phyloP scores from a whole-genome alignment of 2,113 vertebrate genomes.

The Perca schrenkii region DNA sequence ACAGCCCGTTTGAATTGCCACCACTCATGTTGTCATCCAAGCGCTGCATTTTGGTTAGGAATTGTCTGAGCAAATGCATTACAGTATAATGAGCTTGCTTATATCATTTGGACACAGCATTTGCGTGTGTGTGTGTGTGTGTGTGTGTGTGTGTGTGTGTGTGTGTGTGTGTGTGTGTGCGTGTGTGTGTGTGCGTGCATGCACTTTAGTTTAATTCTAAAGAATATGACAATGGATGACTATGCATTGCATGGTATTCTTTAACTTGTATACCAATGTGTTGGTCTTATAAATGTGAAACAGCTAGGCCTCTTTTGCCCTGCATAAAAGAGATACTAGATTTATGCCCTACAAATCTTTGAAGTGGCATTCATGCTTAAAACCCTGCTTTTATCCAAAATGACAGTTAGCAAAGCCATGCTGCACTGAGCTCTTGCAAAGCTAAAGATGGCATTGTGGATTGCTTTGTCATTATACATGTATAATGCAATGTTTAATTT shows the following conservation, averaged over 20 bases:
- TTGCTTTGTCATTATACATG: conserved; percentile 41
- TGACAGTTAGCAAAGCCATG: conserved; percentile 41
- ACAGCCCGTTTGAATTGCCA: conserved; percentile 68
- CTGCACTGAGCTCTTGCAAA: conserved; percentile 58
- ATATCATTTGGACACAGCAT: not conserved
- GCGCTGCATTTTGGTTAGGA: conserved; percentile 60
- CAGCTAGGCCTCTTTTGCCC: conserved; percentile 13
- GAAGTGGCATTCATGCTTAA: conserved; percentile 53
- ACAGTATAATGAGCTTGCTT: not conserved
- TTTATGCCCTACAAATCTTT: conserved; percentile 45
- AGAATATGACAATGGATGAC: conserved; percentile 27
- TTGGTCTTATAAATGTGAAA: conserved; percentile 41
- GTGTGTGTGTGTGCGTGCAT: not conserved
- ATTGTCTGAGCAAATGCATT: conserved; percentile 68
- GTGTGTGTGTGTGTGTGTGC: too few relatives aligned
- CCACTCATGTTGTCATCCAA: conserved; percentile 65
- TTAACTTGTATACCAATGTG: conserved; percentile 24
- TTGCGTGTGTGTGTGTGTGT: conserved; percentile 8
- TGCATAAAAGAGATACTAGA: conserved; percentile 14
- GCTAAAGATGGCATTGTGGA: conserved; percentile 50
- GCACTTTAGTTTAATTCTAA: not conserved
- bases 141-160: not conserved
- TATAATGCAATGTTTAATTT: conserved; percentile 50
- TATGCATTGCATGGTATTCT: not conserved
- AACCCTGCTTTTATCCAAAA: conserved; percentile 52